Conservation (phyloP, 2,113 vertebrate genomes). For the Pithys albifrons region DNA sequence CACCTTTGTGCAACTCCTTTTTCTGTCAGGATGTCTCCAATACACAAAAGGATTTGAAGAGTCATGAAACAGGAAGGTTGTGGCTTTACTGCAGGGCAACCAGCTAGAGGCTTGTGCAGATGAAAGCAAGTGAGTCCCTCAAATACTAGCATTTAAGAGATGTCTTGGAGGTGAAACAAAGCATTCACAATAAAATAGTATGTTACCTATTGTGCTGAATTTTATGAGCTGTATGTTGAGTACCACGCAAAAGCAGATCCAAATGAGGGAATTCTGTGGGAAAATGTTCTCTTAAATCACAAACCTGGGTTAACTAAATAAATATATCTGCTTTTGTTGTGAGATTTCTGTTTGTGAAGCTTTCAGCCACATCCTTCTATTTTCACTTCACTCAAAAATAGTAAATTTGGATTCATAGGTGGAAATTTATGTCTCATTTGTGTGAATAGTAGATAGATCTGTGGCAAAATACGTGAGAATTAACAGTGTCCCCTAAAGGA, state of each 20-base stretch:
- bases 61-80: background rate
- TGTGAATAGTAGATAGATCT: background rate
- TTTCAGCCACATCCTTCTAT: background rate
- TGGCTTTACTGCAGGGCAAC: conserved; percentile 30
- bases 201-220: background rate
- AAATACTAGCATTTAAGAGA: background rate
- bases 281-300: background rate
- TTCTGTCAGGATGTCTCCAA: background rate
- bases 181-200: background rate
- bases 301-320: background rate
- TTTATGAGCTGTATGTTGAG: background rate
- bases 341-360: background rate
- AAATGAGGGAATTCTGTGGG: background rate
- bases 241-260: background rate
- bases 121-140: background rate
- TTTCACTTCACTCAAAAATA: background rate
- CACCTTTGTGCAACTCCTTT: background rate
- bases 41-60: conserved; percentile 15
- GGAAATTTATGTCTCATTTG: background rate
- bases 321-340: background rate
- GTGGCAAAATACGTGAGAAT: background rate
- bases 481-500: background rate
- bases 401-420: background rate
- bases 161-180: conserved; percentile 29
- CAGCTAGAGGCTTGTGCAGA: conserved; percentile 10